Evolutionary conservation across 1,140 invertebrate genomes (phyloP).

Genomic region (Hyles vespertilio): DNA sequence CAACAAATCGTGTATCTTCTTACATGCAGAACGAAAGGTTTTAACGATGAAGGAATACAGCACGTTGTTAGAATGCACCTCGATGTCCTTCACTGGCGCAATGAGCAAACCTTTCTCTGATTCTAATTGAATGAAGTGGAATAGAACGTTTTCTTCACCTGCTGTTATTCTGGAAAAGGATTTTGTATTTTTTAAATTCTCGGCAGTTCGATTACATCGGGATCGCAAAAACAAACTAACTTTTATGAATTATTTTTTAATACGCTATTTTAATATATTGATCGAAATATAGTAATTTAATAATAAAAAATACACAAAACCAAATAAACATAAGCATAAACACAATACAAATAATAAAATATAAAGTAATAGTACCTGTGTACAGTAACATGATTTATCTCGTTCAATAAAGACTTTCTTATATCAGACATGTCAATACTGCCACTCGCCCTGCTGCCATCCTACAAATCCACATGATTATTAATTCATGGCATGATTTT

Average conservation of each 20-base stretch:
- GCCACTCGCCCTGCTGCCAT: constrained; percentile 79
- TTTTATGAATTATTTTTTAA: too few species aligned
- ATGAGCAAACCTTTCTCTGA: constrained; percentile 80
- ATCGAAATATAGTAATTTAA: too few species aligned
- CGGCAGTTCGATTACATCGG: too few species aligned
- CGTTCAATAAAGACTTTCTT: constrained; percentile 82
- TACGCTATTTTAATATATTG: too few species aligned
- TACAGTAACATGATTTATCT: constrained; percentile 80
- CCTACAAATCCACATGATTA: constrained; percentile 63
- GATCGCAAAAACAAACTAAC: too few species aligned
- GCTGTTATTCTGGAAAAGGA: constrained; percentile 75
- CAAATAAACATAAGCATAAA: too few species aligned
- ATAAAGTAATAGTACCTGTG: constrained; percentile 39
- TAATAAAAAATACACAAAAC: too few species aligned
- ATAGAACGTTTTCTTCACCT: constrained; percentile 80
- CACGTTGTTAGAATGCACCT: constrained; percentile 57
- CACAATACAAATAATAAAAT: neutral
- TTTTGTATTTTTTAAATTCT: neutral
- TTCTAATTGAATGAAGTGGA: constrained; percentile 83
- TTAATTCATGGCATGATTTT: neutral
- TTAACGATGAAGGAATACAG: constrained; percentile 78
- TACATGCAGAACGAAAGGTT: constrained; percentile 81
- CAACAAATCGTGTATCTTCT: constrained; percentile 82
- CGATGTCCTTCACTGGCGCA: constrained; percentile 75
- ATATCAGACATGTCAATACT: constrained; percentile 82